Conservation (phyloP, 92 coral and sea anemone species). For the Porites cylindrica region DNA sequence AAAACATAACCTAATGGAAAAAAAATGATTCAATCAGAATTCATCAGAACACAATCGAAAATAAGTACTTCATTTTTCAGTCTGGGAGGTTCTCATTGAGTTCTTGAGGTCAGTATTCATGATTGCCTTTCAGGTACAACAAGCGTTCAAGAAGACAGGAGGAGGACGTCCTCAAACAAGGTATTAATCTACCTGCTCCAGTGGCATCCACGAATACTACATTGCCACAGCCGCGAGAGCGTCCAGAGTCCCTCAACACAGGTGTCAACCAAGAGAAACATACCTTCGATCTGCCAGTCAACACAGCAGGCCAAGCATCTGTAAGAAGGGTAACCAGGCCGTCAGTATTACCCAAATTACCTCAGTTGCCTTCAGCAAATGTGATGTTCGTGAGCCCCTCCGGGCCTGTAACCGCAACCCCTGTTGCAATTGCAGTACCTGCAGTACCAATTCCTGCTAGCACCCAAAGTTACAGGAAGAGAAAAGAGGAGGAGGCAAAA, state of each 20-base stretch:
- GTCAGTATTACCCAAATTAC: neutral
- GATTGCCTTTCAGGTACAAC: constrained; percentile 2
- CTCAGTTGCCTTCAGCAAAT: neutral
- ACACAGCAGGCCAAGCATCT: constrained; percentile 12
- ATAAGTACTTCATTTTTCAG: too few relatives aligned
- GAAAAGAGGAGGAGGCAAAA: constrained; percentile 5
- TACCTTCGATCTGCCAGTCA: neutral
- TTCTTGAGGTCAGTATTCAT: neutral
- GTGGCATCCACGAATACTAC: constrained; percentile 1
- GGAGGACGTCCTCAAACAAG: constrained; percentile 47
- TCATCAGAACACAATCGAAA: too few relatives aligned
- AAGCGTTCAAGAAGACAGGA: constrained; percentile 49
- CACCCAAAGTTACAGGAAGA: constrained; percentile 44
- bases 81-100: neutral
- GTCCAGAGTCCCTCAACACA: too few relatives aligned
- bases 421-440: neutral
- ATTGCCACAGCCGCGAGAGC: constrained; percentile 10
- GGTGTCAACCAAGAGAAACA: neutral
- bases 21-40: too few relatives aligned
- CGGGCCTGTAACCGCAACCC: neutral
- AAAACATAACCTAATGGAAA: too few relatives aligned
- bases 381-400: too few relatives aligned
- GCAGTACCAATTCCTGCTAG: constrained; percentile 8
- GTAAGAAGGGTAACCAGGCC: neutral
- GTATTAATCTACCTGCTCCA: constrained; percentile 53